Base-by-base conservation (phyloP, 2,113 vertebrate species). In the Seriola dumerili region DNA sequence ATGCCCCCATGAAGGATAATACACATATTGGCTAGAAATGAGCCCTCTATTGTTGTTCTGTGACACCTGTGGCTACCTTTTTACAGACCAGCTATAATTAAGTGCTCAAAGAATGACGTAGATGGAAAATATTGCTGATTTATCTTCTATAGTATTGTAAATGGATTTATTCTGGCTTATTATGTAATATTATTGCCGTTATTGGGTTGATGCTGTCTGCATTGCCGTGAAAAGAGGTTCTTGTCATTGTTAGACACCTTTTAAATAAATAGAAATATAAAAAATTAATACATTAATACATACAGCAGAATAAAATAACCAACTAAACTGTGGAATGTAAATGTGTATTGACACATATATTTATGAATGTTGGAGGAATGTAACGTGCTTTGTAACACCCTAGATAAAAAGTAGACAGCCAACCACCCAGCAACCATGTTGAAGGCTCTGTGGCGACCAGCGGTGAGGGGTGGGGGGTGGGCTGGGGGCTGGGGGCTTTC, bases 1-100 rank as follows among this genome's bases (percentile, higher is more conserved):
- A 83, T 73, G 83, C 88, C 83, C 75, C 76, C 68, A 79, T 79
- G 66, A 76, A 70, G 83, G 66, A 83, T 76, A 87, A 87, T 89
- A 87, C 79, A 88, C 78, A 86, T 65, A 85, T 80, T 85, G 86
- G 88, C 85, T 66, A 16, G 72, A 87, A 87, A 86, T 59, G 36
- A 91, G 78, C 78, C 81, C 72, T 90, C 87, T 52, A 84, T 87
- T 90, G 88, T 89, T 85, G 52, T 78, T 83, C 78, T 67, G 73
- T 88, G 88, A 88, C 85, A 89, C 83, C 84, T 86, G 89, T 78
- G 82, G 80, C 80, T 86, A 90, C 84, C 76, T 83, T 84, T 81
- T 73, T 71, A 70, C 23, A 78, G 89, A 82, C 72, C 85, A 50
- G 78, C 75, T 83, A 70, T 85, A 85, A 93, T 90, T 87, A 90